phyloP scores from a whole-genome alignment of 2,888 invertebrate species.

The Drepana falcataria region DNA sequence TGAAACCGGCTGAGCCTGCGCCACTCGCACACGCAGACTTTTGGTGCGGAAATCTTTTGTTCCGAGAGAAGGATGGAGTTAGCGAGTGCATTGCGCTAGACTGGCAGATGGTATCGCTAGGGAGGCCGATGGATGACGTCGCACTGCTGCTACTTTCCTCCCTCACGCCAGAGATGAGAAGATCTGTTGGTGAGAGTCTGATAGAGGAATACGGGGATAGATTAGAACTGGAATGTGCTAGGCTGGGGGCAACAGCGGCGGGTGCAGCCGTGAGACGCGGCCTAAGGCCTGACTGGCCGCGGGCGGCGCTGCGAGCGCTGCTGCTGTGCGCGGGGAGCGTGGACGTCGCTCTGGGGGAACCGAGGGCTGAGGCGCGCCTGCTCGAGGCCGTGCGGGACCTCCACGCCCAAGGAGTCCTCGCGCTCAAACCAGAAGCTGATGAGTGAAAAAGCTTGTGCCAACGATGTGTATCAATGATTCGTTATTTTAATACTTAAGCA shows the following conservation, averaged over 20 bases:
- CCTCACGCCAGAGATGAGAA: conserved; percentile 83
- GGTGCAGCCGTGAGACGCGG: conserved; percentile 70
- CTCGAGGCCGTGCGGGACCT: conserved; percentile 86
- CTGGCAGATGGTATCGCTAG: conserved; percentile 92
- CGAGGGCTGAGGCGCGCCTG: conserved; percentile 85
- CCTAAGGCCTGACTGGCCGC: conserved; percentile 80
- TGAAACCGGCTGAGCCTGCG: conserved; percentile 86
- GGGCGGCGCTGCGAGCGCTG: conserved; percentile 86
- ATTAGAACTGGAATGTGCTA: conserved; percentile 79
- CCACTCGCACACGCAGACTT: conserved; percentile 90
- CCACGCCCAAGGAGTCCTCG: conserved; percentile 83
- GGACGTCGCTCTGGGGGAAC: conserved; percentile 87
- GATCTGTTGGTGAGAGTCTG: conserved; percentile 80
- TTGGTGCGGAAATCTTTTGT: conserved; percentile 89
- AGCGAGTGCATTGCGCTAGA: conserved; percentile 85
- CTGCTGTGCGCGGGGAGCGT: conserved; percentile 89
- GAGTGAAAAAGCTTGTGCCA: conserved; percentile 51
- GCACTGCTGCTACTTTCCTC: conserved; percentile 86
- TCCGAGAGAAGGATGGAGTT: conserved; percentile 71
- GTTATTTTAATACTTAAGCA: conserved; percentile 13
- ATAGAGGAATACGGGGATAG: conserved; percentile 85
- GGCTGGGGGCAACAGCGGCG: conserved; percentile 79
- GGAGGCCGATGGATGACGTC: conserved; percentile 87
- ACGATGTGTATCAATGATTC: conserved; percentile 21
- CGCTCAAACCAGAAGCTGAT: conserved; percentile 66